These are phyloP conservation scores for Seriola aureovittata DNA, from an alignment of 2,113 vertebrate genomes.

Conservation along the genomic window DNA sequence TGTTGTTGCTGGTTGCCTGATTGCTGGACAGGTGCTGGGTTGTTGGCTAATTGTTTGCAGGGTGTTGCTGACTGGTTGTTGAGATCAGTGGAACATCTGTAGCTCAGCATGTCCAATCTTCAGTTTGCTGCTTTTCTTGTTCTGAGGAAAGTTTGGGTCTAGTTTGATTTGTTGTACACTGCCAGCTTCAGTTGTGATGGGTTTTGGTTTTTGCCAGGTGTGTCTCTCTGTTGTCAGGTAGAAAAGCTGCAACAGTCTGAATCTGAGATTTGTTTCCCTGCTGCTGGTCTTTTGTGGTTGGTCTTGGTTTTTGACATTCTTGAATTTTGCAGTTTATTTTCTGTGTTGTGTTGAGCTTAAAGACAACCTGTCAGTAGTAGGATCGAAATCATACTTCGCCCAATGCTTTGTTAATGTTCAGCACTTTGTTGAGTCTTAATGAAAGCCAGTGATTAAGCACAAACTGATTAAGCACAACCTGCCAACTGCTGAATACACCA, in stretches of 20 bases:
- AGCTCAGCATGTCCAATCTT: not conserved
- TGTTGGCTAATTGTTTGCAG: constrained; percentile 21
- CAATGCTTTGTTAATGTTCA: not conserved
- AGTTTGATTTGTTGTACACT: not conserved
- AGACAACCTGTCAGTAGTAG: not conserved
- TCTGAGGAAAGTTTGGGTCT: not conserved
- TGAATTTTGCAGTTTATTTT: not conserved
- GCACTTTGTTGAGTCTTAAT: not conserved
- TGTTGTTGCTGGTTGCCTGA: constrained; percentile 19
- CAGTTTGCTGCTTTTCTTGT: not conserved
- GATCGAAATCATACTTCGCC: not conserved
- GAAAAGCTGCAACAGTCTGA: not conserved
- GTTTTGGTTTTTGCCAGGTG: constrained; percentile 3
- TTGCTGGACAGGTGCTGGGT: not conserved
- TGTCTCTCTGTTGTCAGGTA: not conserved
- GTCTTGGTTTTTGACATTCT: not conserved
- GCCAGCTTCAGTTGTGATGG: not conserved
- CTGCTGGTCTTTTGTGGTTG: not conserved
- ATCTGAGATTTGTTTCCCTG: not conserved
- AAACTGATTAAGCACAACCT: constrained; percentile 6
- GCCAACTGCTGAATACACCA: constrained; percentile 13
- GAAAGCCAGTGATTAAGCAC: not conserved
- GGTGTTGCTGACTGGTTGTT: constrained; percentile 3
- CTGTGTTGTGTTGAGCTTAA: not conserved
- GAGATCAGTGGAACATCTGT: not conserved